Base-by-base conservation (phyloP, 2,113 vertebrate genomes). In the Platycercus adscitus region DNA sequence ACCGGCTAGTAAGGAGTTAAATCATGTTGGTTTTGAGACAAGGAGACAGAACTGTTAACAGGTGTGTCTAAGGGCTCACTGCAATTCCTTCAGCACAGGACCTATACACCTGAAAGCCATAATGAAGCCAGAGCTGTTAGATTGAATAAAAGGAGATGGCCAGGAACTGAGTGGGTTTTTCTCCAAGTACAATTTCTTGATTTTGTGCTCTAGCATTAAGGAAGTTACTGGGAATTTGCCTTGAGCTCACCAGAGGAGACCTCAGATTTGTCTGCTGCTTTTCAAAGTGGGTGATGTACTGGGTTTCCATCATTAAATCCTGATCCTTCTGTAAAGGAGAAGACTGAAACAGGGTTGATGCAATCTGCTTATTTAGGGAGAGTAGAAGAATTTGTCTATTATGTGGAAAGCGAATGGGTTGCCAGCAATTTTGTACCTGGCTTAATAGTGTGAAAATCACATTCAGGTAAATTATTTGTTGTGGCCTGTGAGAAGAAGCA, bases 171-270 rank as follows among this genome's bases (percentile, higher is more conserved):
- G 1, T 0, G 3, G 2, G 0, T 6, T 23, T 80, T 21, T 4
- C 1, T 0, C 4, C 1, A 2, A 11, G 1, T 0, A 1, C 0
- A 13, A 0, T 0, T 0, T 10, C 5, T 24, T 46, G 8, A 0
- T 1, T 8, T 4, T 31, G 4, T 10, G 1, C 0, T 0, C 6
- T 16, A 3, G 3, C 1, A 12, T 6, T 3, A 14, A 53, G 37
- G 8, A 29, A 4, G 4, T 12, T 44, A 37, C n/a, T 14, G 16
- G 26, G 26, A 66, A 10, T 1, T 9, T 11, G 11, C 13, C 7
- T 11, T 1, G 17, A 6, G 2, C 14, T 52, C 53, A 2, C 7
- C 1, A 3, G 13, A 76, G 13, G 2, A 46, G 2, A 2, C 11
- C 8, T 43, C 58, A 73, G 76, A 44, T 83, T 86, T 69, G 81